phyloP scores from a whole-genome alignment of 2,888 invertebrate genomes.

The Rugalucina vietnamica region DNA sequence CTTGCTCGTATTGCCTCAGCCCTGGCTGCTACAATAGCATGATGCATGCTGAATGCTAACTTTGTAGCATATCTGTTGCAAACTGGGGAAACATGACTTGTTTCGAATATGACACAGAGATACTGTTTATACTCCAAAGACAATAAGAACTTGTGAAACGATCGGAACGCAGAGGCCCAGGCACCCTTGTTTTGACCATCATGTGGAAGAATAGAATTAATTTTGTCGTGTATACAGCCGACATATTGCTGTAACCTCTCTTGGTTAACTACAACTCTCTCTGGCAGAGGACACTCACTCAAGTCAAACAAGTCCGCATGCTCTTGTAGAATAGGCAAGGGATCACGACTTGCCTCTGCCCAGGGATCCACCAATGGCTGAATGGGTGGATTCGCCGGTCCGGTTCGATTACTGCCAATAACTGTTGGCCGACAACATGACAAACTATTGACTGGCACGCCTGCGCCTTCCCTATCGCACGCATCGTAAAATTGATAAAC shows the following conservation, averaged over 20 bases:
- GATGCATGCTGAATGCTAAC: background rate
- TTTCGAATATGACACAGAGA: background rate
- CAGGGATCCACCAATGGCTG: too few relatives aligned
- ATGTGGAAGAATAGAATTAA: background rate
- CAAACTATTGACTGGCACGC: background rate
- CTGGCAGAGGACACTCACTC: background rate
- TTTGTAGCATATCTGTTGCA: background rate
- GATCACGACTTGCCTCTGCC: too few relatives aligned
- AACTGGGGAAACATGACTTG: background rate
- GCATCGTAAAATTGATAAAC: background rate
- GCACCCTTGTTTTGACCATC: background rate
- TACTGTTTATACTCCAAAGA: background rate
- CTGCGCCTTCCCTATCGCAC: background rate
- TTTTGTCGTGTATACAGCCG: background rate
- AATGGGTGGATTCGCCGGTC: too few relatives aligned
- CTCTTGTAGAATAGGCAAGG: too few relatives aligned
- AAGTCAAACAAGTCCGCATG: background rate
- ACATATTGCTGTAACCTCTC: background rate
- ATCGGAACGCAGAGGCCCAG: background rate
- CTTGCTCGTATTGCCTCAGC: background rate
- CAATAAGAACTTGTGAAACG: background rate
- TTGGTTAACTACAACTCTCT: background rate
- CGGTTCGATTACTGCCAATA: too few relatives aligned
- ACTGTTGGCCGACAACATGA: background rate
- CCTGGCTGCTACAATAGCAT: background rate